These are phyloP conservation scores for Criorhina ranunculi DNA, from an alignment of 2,888 invertebrate genomes.

Conservation along the genomic window DNA sequence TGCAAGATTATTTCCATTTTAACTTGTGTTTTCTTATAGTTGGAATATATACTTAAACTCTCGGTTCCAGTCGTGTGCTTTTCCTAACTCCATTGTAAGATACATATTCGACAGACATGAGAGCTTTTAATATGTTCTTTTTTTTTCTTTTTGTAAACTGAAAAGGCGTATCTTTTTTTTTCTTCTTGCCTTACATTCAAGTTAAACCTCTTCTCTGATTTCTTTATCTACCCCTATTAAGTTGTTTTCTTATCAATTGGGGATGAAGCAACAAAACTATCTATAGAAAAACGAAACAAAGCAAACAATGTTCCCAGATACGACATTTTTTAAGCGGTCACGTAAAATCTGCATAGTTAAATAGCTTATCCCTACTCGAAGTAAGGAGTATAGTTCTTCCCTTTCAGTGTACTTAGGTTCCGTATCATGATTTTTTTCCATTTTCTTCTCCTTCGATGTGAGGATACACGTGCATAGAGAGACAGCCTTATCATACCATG, in stretches of 20 bases:
- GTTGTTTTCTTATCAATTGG: constrained; percentile 1
- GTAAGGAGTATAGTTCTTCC: constrained; percentile 10
- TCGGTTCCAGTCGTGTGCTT: background rate
- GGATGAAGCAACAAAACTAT: constrained; percentile 2
- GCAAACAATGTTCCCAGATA: constrained; percentile 14
- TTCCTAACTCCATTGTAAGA: no score
- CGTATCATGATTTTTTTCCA: constrained; percentile 40
- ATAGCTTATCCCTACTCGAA: constrained; percentile 22
- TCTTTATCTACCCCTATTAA: background rate
- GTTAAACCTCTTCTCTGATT: background rate
- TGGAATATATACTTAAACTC: no score
- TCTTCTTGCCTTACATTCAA: background rate
- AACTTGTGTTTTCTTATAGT: no score
- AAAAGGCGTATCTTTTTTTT: background rate
- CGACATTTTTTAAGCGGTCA: constrained; percentile 38
- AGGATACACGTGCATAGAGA: background rate
- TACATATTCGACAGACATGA: no score
- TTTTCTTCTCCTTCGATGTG: constrained; percentile 10
- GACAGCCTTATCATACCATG: background rate
- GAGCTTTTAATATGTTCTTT: no score
- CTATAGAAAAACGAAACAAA: background rate
- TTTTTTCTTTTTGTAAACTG: no score
- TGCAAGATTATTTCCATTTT: no score
- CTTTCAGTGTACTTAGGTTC: constrained; percentile 17
- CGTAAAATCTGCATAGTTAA: constrained; percentile 50